Evolutionary conservation across 2,797 vertebrate species (phyloP).

Genomic region (Acipenser transmontanus): DNA sequence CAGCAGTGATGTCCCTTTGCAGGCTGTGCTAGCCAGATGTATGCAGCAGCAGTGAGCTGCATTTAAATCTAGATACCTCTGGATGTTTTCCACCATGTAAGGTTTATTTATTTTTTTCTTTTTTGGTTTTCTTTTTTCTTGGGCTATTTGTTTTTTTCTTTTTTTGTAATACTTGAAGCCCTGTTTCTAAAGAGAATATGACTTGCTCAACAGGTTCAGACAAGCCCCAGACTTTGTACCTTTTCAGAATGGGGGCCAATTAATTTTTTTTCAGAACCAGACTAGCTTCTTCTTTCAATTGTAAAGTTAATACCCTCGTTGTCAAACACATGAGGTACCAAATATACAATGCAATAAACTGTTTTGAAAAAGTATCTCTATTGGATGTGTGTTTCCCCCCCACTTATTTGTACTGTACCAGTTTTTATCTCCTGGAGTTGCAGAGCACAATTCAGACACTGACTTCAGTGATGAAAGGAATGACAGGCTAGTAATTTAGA

Average conservation of each 20-base stretch:
- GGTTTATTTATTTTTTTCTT: slow-evolving; percentile 39
- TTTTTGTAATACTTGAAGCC: slow-evolving; percentile 77
- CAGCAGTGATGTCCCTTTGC: slow-evolving; percentile 28
- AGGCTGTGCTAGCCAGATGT: slow-evolving; percentile 59
- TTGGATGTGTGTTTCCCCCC: background rate
- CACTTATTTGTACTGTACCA: no score
- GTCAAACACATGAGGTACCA: slow-evolving; percentile 77
- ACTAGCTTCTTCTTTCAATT: slow-evolving; percentile 76
- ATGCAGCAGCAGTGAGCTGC: slow-evolving; percentile 68
- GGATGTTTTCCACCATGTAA: slow-evolving; percentile 76
- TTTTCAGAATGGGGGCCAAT: slow-evolving; percentile 67
- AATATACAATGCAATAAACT: slow-evolving; percentile 80
- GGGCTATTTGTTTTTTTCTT: slow-evolving; percentile 20
- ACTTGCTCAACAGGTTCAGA: slow-evolving; percentile 75
- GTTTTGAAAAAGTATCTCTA: slow-evolving; percentile 62
- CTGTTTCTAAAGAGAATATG: slow-evolving; percentile 72
- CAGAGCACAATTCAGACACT: no score
- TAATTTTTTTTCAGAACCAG: slow-evolving; percentile 54
- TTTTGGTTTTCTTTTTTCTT: background rate
- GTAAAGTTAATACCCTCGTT: slow-evolving; percentile 72
- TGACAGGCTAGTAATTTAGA: no score
- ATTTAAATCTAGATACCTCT: slow-evolving; percentile 60
- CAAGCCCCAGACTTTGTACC: slow-evolving; percentile 76
- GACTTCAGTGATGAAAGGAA: no score
- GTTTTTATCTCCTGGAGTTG: no score